A percentile compares a stretch with the other conserved stretches of the same genome.
phyloP scores from a whole-genome alignment of 1,140 invertebrate genomes.

The Pachypsylla venusta region DNA sequence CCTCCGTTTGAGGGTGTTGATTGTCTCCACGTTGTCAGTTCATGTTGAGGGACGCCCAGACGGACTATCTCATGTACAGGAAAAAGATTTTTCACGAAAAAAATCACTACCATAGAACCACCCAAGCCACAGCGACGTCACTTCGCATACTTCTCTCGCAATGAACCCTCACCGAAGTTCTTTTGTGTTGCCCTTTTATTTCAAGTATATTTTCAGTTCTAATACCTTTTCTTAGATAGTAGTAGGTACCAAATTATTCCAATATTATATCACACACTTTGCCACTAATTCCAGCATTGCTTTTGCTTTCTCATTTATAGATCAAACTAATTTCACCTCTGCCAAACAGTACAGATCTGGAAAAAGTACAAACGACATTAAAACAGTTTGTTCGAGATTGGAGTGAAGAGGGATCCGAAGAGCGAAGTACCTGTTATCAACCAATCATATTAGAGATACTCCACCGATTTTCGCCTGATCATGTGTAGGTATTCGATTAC shows the following conservation, averaged over 20 bases:
- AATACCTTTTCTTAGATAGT: too few species aligned
- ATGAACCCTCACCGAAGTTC: conserved; percentile 26
- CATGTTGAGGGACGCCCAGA: too few species aligned
- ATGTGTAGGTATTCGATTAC: conserved; percentile 31
- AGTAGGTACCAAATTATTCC: too few species aligned
- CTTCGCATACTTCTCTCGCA: conserved; percentile 15
- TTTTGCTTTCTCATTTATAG: conserved; percentile 13
- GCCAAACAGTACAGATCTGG: conserved; percentile 40
- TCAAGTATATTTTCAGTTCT: too few species aligned
- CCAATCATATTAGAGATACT: conserved; percentile 79
- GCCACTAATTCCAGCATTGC: conserved; percentile 11
- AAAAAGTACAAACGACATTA: conserved; percentile 80
- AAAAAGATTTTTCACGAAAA: conserved; percentile 16
- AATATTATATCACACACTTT: too few species aligned
- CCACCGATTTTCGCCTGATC: conserved; percentile 47
- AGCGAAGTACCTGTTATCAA: conserved; percentile 74
- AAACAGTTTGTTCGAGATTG: conserved; percentile 94
- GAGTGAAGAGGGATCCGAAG: conserved; percentile 65
- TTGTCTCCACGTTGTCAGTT: too few species aligned
- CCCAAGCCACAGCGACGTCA: neutral
- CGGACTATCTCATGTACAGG: too few species aligned
- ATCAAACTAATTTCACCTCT: conserved; percentile 22
- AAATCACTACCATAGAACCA: conserved; percentile 11
- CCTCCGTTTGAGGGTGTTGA: too few species aligned
- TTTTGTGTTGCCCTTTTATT: too few species aligned